Evolutionary conservation across 2,797 vertebrate species (phyloP).

Genomic region (Amblyopsis hoosieri): DNA sequence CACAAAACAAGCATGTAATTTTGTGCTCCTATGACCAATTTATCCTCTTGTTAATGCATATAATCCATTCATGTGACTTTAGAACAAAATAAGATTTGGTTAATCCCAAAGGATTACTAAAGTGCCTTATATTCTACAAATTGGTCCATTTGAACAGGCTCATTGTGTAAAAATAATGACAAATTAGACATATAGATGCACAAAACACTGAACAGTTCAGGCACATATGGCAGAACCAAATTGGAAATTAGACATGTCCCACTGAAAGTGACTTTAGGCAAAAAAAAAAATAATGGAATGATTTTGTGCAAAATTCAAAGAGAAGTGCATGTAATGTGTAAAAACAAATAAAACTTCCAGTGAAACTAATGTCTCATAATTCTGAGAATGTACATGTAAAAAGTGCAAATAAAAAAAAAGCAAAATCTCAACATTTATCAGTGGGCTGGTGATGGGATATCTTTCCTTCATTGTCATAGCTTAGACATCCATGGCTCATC

Average conservation of each 20-base stretch:
- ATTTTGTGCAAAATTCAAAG: constrained; percentile 58
- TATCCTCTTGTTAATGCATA: background rate
- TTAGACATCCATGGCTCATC: constrained; percentile 7
- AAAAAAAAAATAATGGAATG: constrained; percentile 35
- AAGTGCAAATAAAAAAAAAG: constrained; percentile 50
- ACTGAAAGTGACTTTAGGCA: constrained; percentile 30
- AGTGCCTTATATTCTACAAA: no score
- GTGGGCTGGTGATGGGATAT: constrained; percentile 11
- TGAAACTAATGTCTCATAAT: constrained; percentile 26
- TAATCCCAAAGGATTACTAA: no score
- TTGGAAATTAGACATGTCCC: constrained; percentile 40
- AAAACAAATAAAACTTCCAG: constrained; percentile 38
- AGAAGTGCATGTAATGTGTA: constrained; percentile 43
- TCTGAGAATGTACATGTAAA: constrained; percentile 27
- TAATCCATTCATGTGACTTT: no score
- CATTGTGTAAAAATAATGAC: no score
- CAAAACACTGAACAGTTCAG: constrained; percentile 59
- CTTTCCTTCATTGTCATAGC: constrained; percentile 32
- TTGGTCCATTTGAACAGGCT: no score
- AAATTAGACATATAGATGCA: constrained; percentile 31
- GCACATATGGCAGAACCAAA: constrained; percentile 78
- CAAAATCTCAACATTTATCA: constrained; percentile 13
- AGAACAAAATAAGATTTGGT: no score
- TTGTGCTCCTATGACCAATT: background rate
- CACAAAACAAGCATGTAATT: no score